Percentiles rank a stretch among this genome's conserved stretches.
Evolutionary conservation across 2,797 vertebrate genomes (phyloP).

Genomic region (Catostomus latipinnis): DNA sequence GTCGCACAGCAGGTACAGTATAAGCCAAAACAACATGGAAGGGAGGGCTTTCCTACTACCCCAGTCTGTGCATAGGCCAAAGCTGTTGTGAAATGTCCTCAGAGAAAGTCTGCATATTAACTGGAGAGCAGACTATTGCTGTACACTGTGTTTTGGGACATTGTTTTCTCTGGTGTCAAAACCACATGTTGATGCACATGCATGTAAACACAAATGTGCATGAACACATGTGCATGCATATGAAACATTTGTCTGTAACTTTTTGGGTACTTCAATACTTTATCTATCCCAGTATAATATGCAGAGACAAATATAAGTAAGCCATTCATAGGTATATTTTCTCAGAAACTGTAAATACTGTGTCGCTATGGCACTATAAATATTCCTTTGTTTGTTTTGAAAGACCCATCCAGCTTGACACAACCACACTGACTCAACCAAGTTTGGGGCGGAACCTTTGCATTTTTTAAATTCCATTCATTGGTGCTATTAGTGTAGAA

Average conservation of each 20-base stretch:
- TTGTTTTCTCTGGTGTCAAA: background rate
- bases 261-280: too few species aligned
- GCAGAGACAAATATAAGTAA: too few species aligned
- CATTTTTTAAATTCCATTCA: too few species aligned
- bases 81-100: constrained; percentile 40
- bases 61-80: constrained; percentile 44
- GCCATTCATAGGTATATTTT: too few species aligned
- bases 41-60: constrained; percentile 47
- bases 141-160: background rate
- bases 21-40: constrained; percentile 54
- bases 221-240: background rate
- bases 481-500: too few species aligned
- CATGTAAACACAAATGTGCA: background rate
- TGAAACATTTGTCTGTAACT: background rate
- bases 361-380: too few species aligned
- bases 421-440: too few species aligned
- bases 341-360: too few species aligned
- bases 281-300: too few species aligned
- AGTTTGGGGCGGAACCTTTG: too few species aligned
- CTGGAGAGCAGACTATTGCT: background rate
- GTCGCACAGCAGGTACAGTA: constrained; percentile 42
- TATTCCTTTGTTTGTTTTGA: too few species aligned
- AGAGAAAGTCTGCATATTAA: constrained; percentile 20
- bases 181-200: background rate
- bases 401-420: too few species aligned